Base-by-base conservation (phyloP, 2,888 invertebrate genomes). In the Phytoseiulus persimilis region DNA sequence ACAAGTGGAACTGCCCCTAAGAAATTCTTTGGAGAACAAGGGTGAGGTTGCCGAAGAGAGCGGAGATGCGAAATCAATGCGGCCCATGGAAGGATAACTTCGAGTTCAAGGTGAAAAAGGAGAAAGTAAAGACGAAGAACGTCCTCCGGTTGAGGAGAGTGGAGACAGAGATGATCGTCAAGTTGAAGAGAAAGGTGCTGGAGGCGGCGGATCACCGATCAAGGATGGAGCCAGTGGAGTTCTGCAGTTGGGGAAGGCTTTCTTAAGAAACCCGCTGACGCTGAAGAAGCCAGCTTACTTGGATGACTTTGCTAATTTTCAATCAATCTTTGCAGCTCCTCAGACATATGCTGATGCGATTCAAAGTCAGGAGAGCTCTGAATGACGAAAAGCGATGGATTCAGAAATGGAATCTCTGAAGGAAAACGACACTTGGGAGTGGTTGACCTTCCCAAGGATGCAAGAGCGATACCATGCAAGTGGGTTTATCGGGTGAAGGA, bases 401-500 rank as follows among this genome's bases (percentile, higher is more conserved):
- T 83, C 89, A 33, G 91, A 91, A 89, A 90, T 91, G 9, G 32
- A 32, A 28, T 91, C 91, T 32, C 32, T 90, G n/a, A 90, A 90
- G 39, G 83, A 90, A 32, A 90, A 91, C 83, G 28, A 90, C 14
- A 90, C 90, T 23, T 90, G 91, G 90, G 31, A 31, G 31, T 90
- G 45, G 90, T 32, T 31, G 5, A 39, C n/a, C 39, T 83, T 14
- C 90, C 90, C 32, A 0, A 28, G 9, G 83, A 90, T 84, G 90
- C 33, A 18, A 89, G 65, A 89, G 90, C 90, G 18, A 90, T 90
- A 32, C 83, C 87, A 23, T 90, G 90, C 32, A 90, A 90, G 83
- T 91, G 90, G 90, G 90, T 91, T 28, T 91, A 45, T 83, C 89
- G 46, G 31, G 83, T 90, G 3, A 91, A 91, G 83, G 83, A 65